Evolutionary conservation across 2,888 invertebrate species (phyloP).

Genomic region (Bhutanitis thaidina): DNA sequence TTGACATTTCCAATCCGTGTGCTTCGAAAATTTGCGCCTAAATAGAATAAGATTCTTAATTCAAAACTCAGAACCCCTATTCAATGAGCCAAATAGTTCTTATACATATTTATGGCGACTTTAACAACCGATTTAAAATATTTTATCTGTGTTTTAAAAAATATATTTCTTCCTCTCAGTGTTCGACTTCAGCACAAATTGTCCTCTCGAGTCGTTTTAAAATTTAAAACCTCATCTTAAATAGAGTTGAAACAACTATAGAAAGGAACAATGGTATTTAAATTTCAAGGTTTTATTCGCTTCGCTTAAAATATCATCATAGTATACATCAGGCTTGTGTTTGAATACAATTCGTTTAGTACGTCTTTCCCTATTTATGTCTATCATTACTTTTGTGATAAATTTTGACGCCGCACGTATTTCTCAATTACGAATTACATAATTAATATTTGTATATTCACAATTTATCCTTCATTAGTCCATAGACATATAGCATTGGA

Average conservation of each 20-base stretch:
- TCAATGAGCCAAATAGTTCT: neutral
- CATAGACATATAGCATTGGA: too few species aligned
- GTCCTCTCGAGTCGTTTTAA: constrained; percentile 1
- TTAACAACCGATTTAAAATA: neutral
- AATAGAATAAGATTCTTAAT: too few species aligned
- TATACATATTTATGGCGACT: neutral
- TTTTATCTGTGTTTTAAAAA: neutral
- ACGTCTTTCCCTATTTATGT: neutral
- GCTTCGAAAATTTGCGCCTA: too few species aligned
- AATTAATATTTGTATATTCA: too few species aligned
- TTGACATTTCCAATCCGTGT: too few species aligned
- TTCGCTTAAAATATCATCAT: constrained; percentile 11
- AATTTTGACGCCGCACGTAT: too few species aligned
- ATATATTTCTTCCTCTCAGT: neutral
- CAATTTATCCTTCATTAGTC: too few species aligned
- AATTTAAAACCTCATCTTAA: neutral
- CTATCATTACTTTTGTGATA: too few species aligned
- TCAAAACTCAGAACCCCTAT: neutral
- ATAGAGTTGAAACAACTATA: constrained; percentile 6
- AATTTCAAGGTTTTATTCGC: constrained; percentile 29
- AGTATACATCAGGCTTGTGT: neutral
- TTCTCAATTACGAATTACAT: too few species aligned
- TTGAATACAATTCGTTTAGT: neutral
- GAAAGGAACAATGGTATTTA: constrained; percentile 31
- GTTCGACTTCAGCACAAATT: neutral